Evolutionary conservation across 2,888 invertebrate genomes (phyloP).

Genomic region (Antheraea assamensis): DNA sequence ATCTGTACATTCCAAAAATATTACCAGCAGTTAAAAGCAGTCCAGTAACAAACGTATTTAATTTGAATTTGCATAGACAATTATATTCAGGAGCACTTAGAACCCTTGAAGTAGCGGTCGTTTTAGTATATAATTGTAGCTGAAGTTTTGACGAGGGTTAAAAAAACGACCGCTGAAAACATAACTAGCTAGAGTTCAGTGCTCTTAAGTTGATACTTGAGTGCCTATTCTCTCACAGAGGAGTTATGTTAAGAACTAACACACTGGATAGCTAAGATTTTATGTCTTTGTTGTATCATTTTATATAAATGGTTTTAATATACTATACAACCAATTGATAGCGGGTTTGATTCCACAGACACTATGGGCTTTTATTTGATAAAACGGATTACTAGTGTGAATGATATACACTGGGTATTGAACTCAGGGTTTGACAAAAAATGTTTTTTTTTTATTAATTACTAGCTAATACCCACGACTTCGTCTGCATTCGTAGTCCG

Average conservation of each 20-base stretch:
- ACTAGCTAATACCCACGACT: too few species aligned
- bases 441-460: too few species aligned
- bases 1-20: too few species aligned
- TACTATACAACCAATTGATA: not conserved
- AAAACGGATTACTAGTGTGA: too few species aligned
- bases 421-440: too few species aligned
- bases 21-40: too few species aligned
- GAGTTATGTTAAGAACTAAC: not conserved
- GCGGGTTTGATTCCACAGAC: too few species aligned
- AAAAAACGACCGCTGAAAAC: conserved; percentile 32
- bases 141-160: conserved; percentile 11
- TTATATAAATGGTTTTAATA: not conserved
- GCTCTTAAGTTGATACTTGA: conserved; percentile 27
- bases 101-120: not conserved
- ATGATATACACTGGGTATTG: too few species aligned
- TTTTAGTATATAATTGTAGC: not conserved
- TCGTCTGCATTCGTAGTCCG: too few species aligned
- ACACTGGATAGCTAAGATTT: not conserved
- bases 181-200: conserved; percentile 35
- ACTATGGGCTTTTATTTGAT: not conserved
- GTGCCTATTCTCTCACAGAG: not conserved
- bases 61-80: too few species aligned
- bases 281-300: not conserved
- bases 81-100: not conserved
- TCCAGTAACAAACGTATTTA: too few species aligned